Evolutionary conservation across 2,113 vertebrate genomes (phyloP).

Genomic region (Leptocoma aspasia): DNA sequence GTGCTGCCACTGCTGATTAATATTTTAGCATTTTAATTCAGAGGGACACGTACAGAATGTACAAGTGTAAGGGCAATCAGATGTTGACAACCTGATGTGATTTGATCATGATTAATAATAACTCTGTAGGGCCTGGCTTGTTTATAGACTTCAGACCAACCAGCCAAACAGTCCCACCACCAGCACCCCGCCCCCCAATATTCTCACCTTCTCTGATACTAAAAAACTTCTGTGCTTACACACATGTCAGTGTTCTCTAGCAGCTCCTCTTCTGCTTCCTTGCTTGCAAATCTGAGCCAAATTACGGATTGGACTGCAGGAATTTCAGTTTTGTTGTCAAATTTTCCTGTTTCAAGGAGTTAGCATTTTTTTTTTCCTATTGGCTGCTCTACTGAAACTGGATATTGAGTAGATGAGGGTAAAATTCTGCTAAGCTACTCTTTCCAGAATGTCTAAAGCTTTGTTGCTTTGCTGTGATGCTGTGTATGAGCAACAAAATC

Average conservation of each 20-base stretch:
- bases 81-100: background rate
- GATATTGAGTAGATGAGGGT: background rate
- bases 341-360: background rate
- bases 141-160: background rate
- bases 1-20: background rate
- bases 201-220: background rate
- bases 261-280: background rate
- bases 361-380: background rate
- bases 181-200: fast-evolving
- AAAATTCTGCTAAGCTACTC: background rate
- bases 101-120: background rate
- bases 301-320: background rate
- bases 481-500: background rate
- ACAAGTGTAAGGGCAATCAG: background rate
- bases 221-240: background rate
- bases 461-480: background rate
- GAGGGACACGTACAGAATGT: background rate
- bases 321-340: background rate
- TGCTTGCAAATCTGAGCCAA: background rate
- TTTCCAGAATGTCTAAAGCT: background rate
- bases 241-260: background rate
- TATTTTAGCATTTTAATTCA: background rate
- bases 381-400: background rate
- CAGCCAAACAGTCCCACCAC: background rate
- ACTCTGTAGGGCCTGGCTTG: background rate